Evolutionary conservation across 1,140 invertebrate genomes (phyloP).

Genomic region (Tribolium castaneum): DNA sequence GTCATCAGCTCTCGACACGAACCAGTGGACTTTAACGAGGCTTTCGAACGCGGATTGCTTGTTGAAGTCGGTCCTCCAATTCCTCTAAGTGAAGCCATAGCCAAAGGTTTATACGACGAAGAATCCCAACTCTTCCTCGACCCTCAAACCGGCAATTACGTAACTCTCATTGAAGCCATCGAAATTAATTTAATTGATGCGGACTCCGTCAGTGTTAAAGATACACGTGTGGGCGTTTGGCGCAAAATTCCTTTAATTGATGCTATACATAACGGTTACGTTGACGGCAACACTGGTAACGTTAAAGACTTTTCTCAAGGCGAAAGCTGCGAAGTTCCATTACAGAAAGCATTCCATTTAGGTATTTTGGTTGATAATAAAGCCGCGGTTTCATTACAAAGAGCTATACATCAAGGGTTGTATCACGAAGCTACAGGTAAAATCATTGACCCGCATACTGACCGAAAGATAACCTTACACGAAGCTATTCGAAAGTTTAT

Average conservation of each 20-base stretch:
- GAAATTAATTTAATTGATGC: conserved; percentile 81
- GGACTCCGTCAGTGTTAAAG: conserved; percentile 85
- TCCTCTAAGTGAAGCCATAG: conserved; percentile 84
- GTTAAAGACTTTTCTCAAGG: conserved; percentile 75
- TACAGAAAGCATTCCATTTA: conserved; percentile 83
- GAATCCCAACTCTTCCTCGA: conserved; percentile 82
- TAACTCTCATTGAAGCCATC: conserved; percentile 82
- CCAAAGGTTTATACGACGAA: conserved; percentile 85
- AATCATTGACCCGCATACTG: conserved; percentile 81
- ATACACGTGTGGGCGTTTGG: conserved; percentile 79
- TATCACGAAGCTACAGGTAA: conserved; percentile 86
- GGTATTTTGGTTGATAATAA: conserved; percentile 84
- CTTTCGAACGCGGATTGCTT: conserved; percentile 84
- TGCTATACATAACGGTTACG: conserved; percentile 78
- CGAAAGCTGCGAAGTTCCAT: conserved; percentile 75
- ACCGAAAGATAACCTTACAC: conserved; percentile 81
- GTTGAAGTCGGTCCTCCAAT: conserved; percentile 84
- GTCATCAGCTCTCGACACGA: conserved; percentile 72
- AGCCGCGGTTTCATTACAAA: conserved; percentile 85
- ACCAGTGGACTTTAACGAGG: conserved; percentile 85
- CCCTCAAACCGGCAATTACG: conserved; percentile 78
- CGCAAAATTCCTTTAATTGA: conserved; percentile 80
- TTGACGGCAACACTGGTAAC: conserved; percentile 79
- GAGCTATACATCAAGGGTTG: conserved; percentile 86
- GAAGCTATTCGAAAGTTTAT: conserved; percentile 85